Evolutionary conservation across 1,140 invertebrate species (phyloP).

Genomic region (Lerema accius): DNA sequence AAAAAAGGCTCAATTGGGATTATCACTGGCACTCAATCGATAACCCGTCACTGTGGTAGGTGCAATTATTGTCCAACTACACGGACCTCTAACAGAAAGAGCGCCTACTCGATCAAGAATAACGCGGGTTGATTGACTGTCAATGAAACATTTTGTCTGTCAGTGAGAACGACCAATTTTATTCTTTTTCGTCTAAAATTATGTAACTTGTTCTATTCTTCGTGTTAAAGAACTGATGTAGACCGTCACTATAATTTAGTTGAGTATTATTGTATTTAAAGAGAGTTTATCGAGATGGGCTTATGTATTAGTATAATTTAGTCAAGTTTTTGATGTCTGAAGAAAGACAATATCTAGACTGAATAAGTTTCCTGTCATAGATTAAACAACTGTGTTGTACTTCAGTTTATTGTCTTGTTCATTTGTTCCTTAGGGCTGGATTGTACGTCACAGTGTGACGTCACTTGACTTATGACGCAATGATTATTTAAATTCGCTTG

Average conservation of each 20-base stretch:
- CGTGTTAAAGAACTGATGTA: conserved; percentile 48
- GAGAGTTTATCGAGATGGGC: conserved; percentile 52
- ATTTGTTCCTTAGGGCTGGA: conserved; percentile 25
- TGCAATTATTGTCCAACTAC: background rate
- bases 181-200: conserved; percentile 17
- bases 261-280: conserved; percentile 62
- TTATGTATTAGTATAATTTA: conserved; percentile 60
- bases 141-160: background rate
- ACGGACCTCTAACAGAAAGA: background rate
- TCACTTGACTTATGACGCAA: background rate
- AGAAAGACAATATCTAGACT: conserved; percentile 74
- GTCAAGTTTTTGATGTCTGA: conserved; percentile 67
- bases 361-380: conserved; percentile 69
- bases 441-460: too few relatives aligned
- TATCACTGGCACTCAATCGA: conserved; percentile 1
- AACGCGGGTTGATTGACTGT: background rate
- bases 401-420: conserved; percentile 50
- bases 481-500: background rate
- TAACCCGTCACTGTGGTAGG: background rate
- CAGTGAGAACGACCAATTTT: conserved; percentile 3
- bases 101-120: background rate
- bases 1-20: conserved; percentile 20
- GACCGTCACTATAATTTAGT: conserved; percentile 53
- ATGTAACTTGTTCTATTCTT: conserved; percentile 22
- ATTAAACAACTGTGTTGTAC: conserved; percentile 41